A percentile compares a stretch with the other conserved stretches of the same genome.
These are phyloP conservation scores for Porphyrio hochstetteri DNA, from an alignment of 2,113 vertebrate species.

Conservation along the genomic window DNA sequence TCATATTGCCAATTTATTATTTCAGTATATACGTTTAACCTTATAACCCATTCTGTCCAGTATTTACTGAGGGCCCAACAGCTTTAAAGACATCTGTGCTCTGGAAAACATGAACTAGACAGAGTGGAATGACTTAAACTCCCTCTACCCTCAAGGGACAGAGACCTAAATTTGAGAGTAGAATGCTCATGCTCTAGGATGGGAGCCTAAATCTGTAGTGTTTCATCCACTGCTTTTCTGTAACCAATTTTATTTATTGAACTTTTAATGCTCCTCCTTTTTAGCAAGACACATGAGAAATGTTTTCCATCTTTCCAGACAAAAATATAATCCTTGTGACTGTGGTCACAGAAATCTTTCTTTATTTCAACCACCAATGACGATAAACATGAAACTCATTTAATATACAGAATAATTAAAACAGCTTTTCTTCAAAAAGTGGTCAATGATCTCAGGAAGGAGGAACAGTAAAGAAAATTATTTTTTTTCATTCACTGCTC, in stretches of 20 bases:
- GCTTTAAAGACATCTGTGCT: neutral
- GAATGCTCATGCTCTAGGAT: neutral
- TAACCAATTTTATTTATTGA: neutral
- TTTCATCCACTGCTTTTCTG: neutral
- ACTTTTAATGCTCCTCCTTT: neutral
- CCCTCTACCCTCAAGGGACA: neutral
- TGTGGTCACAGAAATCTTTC: neutral
- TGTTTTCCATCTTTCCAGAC: neutral
- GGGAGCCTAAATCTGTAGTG: neutral
- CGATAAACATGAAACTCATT: neutral
- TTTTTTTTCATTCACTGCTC: neutral
- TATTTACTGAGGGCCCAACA: neutral
- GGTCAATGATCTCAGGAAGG: neutral
- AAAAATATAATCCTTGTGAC: neutral
- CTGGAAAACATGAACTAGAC: neutral
- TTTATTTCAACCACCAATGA: neutral
- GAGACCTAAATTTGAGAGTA: neutral
- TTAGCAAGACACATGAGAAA: neutral
- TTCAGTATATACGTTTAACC: neutral
- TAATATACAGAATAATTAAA: neutral
- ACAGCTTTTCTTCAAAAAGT: neutral
- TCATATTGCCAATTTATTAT: neutral
- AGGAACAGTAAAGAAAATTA: neutral
- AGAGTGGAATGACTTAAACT: neutral
- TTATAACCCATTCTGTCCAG: neutral